Conservation (phyloP, 2,888 invertebrate species). For the Diarsia rubi region DNA sequence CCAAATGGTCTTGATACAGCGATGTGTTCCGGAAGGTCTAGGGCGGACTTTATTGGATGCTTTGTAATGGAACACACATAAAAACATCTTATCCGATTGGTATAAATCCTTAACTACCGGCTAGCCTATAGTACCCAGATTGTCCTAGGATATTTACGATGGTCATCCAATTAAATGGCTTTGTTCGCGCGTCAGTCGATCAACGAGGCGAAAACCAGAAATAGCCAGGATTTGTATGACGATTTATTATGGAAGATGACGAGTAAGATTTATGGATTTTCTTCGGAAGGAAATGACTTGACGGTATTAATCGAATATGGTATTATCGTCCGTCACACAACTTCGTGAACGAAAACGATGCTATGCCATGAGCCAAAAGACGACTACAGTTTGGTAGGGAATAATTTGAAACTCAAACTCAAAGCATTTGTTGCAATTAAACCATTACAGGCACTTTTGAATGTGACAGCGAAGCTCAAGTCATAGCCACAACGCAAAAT, state of each 20-base stretch:
- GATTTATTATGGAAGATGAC: constrained; percentile 25
- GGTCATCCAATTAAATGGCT: constrained; percentile 48
- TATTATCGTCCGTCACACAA: not conserved
- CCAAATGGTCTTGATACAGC: constrained; percentile 31
- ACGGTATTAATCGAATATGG: constrained; percentile 24
- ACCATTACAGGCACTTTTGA: too few relatives aligned
- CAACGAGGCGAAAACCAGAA: constrained; percentile 35
- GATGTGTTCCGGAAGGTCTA: constrained; percentile 26
- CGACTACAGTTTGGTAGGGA: not conserved
- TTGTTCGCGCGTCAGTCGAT: constrained; percentile 41
- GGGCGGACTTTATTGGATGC: constrained; percentile 43
- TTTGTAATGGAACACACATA: constrained; percentile 55
- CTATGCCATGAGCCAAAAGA: not conserved
- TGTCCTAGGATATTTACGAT: constrained; percentile 57
- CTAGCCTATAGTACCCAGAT: constrained; percentile 37
- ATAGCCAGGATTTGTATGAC: constrained; percentile 12
- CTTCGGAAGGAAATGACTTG: constrained; percentile 1
- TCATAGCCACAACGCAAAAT: too few relatives aligned
- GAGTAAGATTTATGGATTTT: constrained; percentile 13
- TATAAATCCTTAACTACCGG: constrained; percentile 54
- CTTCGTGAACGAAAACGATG: not conserved
- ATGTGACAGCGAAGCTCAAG: too few relatives aligned
- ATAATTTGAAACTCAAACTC: not conserved
- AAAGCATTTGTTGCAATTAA: too few relatives aligned
- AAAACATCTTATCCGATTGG: constrained; percentile 57